These are phyloP conservation scores for Coelopa pilipes DNA, from an alignment of 2,888 invertebrate genomes.

Conservation along the genomic window DNA sequence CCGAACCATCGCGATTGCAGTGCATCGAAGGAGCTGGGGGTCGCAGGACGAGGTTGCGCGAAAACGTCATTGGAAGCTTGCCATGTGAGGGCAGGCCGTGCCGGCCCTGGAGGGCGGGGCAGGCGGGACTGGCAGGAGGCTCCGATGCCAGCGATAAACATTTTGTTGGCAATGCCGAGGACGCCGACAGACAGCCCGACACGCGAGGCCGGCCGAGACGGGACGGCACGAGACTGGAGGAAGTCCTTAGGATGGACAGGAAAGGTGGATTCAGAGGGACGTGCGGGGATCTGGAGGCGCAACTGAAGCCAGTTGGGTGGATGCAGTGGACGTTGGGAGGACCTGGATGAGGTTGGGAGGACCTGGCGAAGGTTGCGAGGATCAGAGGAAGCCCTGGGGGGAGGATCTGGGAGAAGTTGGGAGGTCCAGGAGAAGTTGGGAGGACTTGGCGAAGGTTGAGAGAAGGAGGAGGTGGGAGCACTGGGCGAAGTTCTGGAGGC, in stretches of 20 bases:
- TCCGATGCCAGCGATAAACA: constrained; percentile 11
- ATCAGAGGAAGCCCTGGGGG: too few relatives aligned
- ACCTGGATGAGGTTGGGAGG: too few relatives aligned
- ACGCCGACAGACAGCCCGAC: constrained; percentile 2
- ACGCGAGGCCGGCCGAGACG: not conserved
- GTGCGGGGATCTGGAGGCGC: too few relatives aligned
- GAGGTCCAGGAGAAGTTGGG: too few relatives aligned
- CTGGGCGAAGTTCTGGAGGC: too few relatives aligned
- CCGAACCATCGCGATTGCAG: not conserved
- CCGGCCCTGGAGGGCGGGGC: not conserved
- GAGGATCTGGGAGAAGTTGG: too few relatives aligned
- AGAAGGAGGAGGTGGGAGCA: too few relatives aligned
- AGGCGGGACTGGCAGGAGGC: not conserved
- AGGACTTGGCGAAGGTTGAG: too few relatives aligned
- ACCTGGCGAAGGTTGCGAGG: too few relatives aligned
- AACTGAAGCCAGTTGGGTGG: too few relatives aligned
- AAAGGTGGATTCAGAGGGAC: not conserved
- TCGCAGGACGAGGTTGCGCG: not conserved
- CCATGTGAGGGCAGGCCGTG: not conserved
- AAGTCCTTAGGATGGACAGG: not conserved
- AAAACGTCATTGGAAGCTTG: constrained; percentile 22
- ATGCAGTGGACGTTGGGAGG: too few relatives aligned
- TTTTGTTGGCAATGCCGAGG: constrained; percentile 28
- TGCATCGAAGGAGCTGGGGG: not conserved
- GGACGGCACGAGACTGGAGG: not conserved